Conservation (phyloP, 92 coral and sea anemone genomes). For the Paragorgia papillata region DNA sequence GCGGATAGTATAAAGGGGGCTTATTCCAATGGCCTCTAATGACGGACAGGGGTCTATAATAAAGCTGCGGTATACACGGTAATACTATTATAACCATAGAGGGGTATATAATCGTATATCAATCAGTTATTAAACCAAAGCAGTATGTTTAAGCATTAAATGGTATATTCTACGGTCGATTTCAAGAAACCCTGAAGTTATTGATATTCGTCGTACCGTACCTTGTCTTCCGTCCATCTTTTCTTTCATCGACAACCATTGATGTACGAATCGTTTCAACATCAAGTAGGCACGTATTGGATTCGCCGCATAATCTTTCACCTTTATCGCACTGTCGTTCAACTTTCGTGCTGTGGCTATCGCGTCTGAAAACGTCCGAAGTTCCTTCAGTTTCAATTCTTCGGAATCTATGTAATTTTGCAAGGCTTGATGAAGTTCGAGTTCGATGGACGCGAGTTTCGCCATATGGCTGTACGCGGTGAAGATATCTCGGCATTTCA, state of each 20-base stretch:
- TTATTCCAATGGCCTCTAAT: no score
- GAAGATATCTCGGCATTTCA: slow-evolving; percentile 56
- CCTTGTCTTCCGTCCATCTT: slow-evolving; percentile 37
- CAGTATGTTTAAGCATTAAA: no score
- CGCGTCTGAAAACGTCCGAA: slow-evolving; percentile 62
- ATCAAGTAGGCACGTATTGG: slow-evolving; percentile 84
- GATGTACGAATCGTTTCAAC: slow-evolving; percentile 82
- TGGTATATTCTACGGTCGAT: no score
- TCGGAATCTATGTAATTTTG: slow-evolving; percentile 71
- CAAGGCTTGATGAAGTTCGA: slow-evolving; percentile 73
- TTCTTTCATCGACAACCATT: slow-evolving; percentile 73
- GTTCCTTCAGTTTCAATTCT: slow-evolving; percentile 59
- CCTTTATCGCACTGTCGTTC: slow-evolving; percentile 50
- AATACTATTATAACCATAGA: no score
- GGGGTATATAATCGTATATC: no score
- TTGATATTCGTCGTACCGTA: no score
- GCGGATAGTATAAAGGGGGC: no score
- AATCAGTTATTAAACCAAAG: neutral
- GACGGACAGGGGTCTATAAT: no score
- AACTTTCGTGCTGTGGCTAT: slow-evolving; percentile 58
- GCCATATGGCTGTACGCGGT: slow-evolving; percentile 87
- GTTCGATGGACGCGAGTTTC: slow-evolving; percentile 69
- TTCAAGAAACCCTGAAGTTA: no score
- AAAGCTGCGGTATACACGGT: neutral
- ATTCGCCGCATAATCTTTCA: slow-evolving; percentile 68